Percentiles rank a stretch among this genome's conserved stretches.
Evolutionary conservation across 2,797 vertebrate species (phyloP).

Genomic region (Danio tinwini): DNA sequence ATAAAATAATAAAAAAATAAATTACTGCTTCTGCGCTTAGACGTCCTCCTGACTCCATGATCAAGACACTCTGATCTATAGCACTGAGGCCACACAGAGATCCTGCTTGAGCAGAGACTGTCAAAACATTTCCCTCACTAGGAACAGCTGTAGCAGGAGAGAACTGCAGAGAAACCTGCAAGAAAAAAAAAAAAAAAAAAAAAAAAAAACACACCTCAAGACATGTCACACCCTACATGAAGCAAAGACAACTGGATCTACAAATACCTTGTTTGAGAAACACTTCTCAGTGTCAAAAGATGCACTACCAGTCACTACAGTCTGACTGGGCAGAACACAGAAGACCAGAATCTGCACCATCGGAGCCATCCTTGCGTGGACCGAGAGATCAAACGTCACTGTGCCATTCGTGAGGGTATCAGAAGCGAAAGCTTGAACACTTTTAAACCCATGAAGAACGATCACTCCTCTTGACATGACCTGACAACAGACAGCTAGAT

Average conservation of each 20-base stretch:
- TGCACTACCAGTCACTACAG: conserved; percentile 63
- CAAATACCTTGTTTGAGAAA: conserved; percentile 69
- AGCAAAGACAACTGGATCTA: background rate
- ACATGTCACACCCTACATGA: background rate
- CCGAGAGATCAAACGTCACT: conserved; percentile 62
- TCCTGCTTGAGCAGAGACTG: conserved; percentile 68
- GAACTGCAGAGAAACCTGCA: conserved; percentile 82
- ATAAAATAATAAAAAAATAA: no score
- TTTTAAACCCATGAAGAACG: conserved; percentile 19
- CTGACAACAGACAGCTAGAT: background rate
- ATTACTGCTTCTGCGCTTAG: conserved; percentile 74
- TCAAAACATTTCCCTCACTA: conserved; percentile 70
- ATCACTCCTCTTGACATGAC: conserved; percentile 49
- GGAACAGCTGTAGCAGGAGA: conserved; percentile 72
- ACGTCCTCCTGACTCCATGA: conserved; percentile 75
- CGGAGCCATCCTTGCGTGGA: conserved; percentile 66
- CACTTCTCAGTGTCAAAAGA: conserved; percentile 71
- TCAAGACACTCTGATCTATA: conserved; percentile 84
- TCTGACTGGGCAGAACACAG: conserved; percentile 66
- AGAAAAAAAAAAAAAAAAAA: background rate
- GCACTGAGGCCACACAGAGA: conserved; percentile 85
- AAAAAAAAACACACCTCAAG: no score
- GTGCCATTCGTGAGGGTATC: conserved; percentile 63
- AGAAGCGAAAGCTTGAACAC: conserved; percentile 24
- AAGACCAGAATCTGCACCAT: conserved; percentile 68